These are phyloP conservation scores for Cepaea nemoralis DNA, from an alignment of 1,140 invertebrate species.

Conservation along the genomic window DNA sequence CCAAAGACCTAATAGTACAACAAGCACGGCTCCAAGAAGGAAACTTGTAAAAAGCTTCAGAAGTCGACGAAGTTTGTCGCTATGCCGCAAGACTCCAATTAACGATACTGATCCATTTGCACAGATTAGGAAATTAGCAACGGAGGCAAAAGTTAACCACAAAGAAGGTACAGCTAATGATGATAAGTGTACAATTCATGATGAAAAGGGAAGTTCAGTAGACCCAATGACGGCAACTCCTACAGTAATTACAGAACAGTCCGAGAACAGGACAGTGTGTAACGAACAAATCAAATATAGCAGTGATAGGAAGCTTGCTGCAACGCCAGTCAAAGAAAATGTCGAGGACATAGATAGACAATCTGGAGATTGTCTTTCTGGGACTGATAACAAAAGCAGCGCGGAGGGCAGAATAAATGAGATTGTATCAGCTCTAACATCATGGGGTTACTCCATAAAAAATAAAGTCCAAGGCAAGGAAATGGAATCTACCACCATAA, in stretches of 20 bases:
- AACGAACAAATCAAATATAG: too few relatives aligned
- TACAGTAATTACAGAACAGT: neutral
- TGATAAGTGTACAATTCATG: neutral
- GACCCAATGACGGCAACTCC: neutral
- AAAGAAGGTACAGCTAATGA: too few relatives aligned
- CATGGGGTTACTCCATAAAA: neutral
- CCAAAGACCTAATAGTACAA: neutral
- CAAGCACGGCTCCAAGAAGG: neutral
- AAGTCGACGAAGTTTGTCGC: neutral
- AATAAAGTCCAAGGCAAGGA: neutral
- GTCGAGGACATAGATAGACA: neutral
- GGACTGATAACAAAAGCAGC: neutral
- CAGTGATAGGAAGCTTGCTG: neutral
- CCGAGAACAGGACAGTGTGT: neutral
- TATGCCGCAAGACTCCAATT: neutral
- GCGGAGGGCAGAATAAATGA: neutral
- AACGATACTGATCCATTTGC: neutral
- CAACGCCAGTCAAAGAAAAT: neutral
- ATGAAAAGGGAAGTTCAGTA: neutral
- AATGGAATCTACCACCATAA: neutral
- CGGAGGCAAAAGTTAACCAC: too few relatives aligned
- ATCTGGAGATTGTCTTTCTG: neutral
- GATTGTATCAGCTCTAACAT: neutral
- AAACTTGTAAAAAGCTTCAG: neutral
- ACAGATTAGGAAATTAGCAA: too few relatives aligned